Evolutionary conservation across 2,797 vertebrate species (phyloP).

Genomic region (Leptoclinus maculatus): DNA sequence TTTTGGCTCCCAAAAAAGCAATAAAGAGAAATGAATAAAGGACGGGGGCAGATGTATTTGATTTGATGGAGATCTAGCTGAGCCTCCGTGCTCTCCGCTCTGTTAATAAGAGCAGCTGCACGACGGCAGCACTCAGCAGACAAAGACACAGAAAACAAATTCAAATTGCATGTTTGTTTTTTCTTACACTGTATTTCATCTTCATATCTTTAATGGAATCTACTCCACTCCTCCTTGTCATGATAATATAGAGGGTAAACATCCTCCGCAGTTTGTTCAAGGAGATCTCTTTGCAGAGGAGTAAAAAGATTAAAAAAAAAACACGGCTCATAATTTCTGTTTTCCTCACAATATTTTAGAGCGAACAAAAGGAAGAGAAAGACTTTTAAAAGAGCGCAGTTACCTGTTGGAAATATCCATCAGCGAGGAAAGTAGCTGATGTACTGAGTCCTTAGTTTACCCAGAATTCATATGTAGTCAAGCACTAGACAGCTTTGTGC

Average conservation of each 20-base stretch:
- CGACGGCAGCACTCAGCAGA: background rate
- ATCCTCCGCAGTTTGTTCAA: background rate
- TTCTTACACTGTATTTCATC: background rate
- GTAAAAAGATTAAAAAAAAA: background rate
- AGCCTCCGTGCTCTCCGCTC: constrained; percentile 14
- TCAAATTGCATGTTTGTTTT: background rate
- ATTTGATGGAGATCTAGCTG: constrained; percentile 37
- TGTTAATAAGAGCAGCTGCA: background rate
- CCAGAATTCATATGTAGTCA: background rate
- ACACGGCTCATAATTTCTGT: background rate
- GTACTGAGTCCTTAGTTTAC: background rate
- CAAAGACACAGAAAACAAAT: background rate
- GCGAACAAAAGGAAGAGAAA: background rate
- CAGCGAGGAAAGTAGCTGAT: background rate
- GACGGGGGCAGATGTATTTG: constrained; percentile 20
- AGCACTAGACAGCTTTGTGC: background rate
- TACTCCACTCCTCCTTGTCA: background rate
- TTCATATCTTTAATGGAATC: background rate
- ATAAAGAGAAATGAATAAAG: constrained; percentile 43
- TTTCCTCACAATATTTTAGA: background rate
- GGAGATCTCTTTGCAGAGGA: background rate
- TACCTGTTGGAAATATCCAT: background rate
- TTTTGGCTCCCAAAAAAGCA: constrained; percentile 2
- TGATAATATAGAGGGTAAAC: background rate
- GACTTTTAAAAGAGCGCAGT: background rate